Evolutionary conservation across 1,140 invertebrate species (phyloP).

Genomic region (Aplysia californica): DNA sequence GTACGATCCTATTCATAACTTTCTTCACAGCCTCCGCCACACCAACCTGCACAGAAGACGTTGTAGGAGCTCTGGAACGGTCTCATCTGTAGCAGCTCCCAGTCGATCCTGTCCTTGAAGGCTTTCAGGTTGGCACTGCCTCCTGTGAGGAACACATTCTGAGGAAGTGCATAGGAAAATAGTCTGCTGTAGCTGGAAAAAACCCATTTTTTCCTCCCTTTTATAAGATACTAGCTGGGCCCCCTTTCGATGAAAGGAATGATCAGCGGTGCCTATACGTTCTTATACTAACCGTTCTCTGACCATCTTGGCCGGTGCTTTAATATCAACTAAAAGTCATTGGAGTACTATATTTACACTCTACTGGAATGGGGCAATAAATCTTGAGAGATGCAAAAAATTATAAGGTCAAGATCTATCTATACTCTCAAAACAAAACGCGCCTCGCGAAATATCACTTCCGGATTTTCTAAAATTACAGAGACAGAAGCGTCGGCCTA

Average conservation of each 20-base stretch:
- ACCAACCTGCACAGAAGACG: conserved; percentile 53
- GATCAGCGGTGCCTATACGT: neutral
- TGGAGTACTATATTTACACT: no score
- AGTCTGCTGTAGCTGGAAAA: neutral
- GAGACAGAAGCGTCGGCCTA: no score
- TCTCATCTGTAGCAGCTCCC: conserved; percentile 84
- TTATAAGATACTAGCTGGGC: neutral
- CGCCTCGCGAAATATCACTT: no score
- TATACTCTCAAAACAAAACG: no score
- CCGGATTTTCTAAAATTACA: no score
- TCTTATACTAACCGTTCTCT: neutral
- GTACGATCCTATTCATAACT: no score
- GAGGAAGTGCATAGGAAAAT: neutral
- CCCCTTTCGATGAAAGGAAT: neutral
- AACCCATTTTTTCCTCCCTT: neutral
- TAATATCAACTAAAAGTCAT: no score
- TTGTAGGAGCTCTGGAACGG: conserved; percentile 80
- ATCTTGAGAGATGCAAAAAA: no score
- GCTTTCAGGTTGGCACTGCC: conserved; percentile 80
- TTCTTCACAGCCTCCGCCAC: neutral
- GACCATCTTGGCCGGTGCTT: neutral
- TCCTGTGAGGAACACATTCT: conserved; percentile 71
- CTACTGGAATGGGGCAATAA: no score
- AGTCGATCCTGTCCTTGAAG: conserved; percentile 80
- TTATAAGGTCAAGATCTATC: no score